These are phyloP conservation scores for Meda fulgida DNA, from an alignment of 2,797 vertebrate genomes.

Conservation along the genomic window DNA sequence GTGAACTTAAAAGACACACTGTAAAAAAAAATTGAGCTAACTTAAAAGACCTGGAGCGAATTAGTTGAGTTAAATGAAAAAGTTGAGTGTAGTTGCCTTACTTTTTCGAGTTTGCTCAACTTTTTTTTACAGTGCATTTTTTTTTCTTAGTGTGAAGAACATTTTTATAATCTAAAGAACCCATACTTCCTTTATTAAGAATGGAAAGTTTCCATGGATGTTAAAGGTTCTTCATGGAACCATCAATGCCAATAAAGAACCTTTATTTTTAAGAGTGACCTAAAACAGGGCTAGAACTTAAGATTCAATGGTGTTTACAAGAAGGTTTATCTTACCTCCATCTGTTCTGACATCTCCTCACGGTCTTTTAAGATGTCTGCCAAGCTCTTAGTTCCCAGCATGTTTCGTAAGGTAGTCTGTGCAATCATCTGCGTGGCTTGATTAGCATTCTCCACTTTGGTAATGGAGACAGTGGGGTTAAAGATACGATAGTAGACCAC, in stretches of 20 bases:
- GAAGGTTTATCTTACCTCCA: constrained; percentile 69
- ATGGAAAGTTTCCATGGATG: background rate
- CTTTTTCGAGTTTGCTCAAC: background rate
- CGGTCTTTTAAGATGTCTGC: constrained; percentile 74
- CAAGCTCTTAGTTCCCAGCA: constrained; percentile 76
- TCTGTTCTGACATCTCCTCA: constrained; percentile 70
- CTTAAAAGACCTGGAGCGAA: background rate
- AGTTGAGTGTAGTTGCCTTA: background rate
- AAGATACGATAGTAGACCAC: constrained; percentile 81
- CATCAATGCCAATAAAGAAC: background rate
- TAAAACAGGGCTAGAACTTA: background rate
- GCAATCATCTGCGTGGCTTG: constrained; percentile 75
- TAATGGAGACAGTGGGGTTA: constrained; percentile 76
- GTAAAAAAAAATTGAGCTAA: background rate
- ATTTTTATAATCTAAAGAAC: background rate
- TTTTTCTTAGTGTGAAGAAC: background rate
- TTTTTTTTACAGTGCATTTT: background rate
- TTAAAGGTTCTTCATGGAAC: background rate
- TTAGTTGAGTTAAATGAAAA: too few species aligned
- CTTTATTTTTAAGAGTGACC: background rate
- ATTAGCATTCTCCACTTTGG: constrained; percentile 72
- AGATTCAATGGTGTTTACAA: background rate
- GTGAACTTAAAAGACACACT: background rate
- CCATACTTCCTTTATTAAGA: background rate
- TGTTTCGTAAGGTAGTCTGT: constrained; percentile 77